These are phyloP conservation scores for Serinus canaria DNA, from an alignment of 2,113 vertebrate genomes.

Conservation along the genomic window DNA sequence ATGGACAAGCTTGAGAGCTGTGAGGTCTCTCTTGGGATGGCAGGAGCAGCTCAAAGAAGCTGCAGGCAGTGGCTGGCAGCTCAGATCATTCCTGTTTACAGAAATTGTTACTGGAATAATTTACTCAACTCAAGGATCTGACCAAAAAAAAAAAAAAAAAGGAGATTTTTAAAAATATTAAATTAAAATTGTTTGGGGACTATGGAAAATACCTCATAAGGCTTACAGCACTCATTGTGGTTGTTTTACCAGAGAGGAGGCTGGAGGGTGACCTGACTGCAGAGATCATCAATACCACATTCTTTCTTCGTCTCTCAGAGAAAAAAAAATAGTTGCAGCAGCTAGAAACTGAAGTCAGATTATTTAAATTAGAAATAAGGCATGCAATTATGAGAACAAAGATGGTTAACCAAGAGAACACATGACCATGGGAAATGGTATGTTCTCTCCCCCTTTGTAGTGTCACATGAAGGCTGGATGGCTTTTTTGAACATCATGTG, in stretches of 20 bases:
- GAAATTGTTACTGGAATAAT: neutral
- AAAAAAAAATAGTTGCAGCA: neutral
- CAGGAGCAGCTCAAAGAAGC: neutral
- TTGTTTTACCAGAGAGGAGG: neutral
- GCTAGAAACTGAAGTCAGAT: neutral
- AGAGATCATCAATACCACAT: neutral
- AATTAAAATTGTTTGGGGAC: neutral
- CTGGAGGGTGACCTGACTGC: neutral
- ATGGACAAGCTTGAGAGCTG: neutral
- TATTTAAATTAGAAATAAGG: neutral
- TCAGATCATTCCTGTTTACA: neutral
- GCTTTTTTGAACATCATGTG: neutral
- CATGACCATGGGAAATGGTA: neutral
- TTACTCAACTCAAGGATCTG: neutral
- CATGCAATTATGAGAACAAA: neutral
- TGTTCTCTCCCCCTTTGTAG: neutral
- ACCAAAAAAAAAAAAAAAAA: neutral
- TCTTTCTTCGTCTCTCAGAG: neutral
- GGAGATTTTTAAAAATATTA: neutral
- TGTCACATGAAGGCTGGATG: neutral
- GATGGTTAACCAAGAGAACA: neutral
- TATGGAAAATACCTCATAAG: neutral
- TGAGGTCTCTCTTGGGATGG: neutral
- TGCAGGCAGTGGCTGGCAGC: neutral
- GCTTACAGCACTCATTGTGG: neutral